Evolutionary conservation across 2,797 vertebrate genomes (phyloP), one percentile per base, ranked within the genome.

Genomic region (Tarsius wallacei): DNA sequence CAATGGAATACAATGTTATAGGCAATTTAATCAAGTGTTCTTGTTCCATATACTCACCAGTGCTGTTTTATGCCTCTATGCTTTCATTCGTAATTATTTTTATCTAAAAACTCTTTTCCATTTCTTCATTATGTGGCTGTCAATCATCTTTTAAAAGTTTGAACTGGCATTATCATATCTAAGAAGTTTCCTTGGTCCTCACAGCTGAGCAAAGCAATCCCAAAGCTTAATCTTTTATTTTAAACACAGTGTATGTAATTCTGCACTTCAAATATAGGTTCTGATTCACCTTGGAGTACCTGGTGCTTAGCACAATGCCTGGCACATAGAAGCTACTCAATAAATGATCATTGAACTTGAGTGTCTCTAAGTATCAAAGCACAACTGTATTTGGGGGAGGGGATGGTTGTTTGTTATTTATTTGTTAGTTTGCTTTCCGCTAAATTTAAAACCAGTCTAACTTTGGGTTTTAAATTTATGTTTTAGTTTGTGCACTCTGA

Each of bases 1-100:
- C n/a, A 87, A 17, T 83, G n/a, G 94, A 77, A 74, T 94, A 51
- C 90, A 94, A 88, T 19, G 26, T 59, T 68, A 87, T 49, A 21
- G 33, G 6, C 9, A 74, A 83, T 73, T 87, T 87, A 78, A 83
- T 77, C 17, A 61, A 19, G 31, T 28, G 61, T 19, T 49, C 13
- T 74, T 83, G 6, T 77, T 91, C n/a, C 28, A 86, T 5, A 92
- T 6, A 73, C 5, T 71, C 26, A 57, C 6, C 33, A 17, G 47
- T 78, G 24, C 53, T 96, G 26, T 55, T 92, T 89, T 71, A 80
- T 63, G 5, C 42, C 57, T 94, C 31, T 24, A 83, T 47, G 24
- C 8, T 78, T 77, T 78, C 71, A 11, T 70, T 80, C 11, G 33
- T 47, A 17, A 61, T 70, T 93, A 66, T 16, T 94, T 73, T 33